Base-by-base conservation (phyloP, 1,140 invertebrate species). In the Plodia interpunctella region DNA sequence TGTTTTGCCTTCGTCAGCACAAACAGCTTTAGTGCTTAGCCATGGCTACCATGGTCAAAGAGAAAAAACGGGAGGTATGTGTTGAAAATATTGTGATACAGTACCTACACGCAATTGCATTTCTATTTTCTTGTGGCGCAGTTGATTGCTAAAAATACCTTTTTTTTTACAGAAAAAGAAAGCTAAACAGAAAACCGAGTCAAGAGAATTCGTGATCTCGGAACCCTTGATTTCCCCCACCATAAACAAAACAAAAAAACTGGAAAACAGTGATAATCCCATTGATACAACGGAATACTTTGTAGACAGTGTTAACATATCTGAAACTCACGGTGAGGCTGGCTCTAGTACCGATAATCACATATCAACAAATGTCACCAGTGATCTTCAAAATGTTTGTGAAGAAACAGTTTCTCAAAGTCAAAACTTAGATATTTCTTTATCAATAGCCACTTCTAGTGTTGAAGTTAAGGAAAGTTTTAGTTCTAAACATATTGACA, bases 21-120 rank as follows among this genome's bases (percentile, higher is more conserved):
- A 5, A 10, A 44, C 13, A 10, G 5, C n/a, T 15, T 44, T 38
- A 38, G 15, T 44, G 15, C 15, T 44, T 44, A 17, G 68, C 13
- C 50, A 80, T 87, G 83, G 83, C 81, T 56, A 87, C 83, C 54
- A 70, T 87, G 68, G 62, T 87, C 19, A 87, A 82, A 59, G 83
- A 84, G 56, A 84, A 84, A 74, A 69, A 71, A 17, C 67, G 60
- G 59, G 78, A 84, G 60, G 83, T 87, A 71, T 20, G 62, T 64
- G 35, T 11, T 21, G 17, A 51, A 49, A 60, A 58, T 51, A 32
- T 56, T 25, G 54, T 55, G 15, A 51, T 25, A 17, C 9, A 57
- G 25, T 49, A 60, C 58, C 69, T 68, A 69, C 64, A 72, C 59
- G 8, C 18, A 11, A 5, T 20, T 18, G 3, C 10, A 51, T 51